Evolutionary conservation across 2,797 vertebrate species (phyloP).

Genomic region (Lophius americanus): DNA sequence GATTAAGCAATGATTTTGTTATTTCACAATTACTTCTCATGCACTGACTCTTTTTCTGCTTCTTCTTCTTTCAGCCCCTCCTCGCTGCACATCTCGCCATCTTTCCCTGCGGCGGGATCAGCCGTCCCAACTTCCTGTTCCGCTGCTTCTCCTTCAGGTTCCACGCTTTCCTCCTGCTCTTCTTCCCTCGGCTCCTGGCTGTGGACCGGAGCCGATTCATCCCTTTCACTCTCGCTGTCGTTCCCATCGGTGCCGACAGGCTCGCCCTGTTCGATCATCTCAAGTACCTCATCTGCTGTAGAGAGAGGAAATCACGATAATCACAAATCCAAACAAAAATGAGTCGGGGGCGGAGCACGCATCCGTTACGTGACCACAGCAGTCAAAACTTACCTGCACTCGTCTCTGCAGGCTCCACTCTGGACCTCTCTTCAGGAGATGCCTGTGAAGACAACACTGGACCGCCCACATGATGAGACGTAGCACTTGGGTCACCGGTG

Average conservation of each 20-base stretch:
- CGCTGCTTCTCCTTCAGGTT: constrained; percentile 42
- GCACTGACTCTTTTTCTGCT: constrained; percentile 44
- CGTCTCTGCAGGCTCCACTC: constrained; percentile 30
- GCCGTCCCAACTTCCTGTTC: constrained; percentile 19
- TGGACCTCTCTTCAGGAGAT: constrained; percentile 35
- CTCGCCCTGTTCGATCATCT: constrained; percentile 34
- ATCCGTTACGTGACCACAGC: neutral
- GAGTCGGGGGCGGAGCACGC: no score
- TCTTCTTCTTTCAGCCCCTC: constrained; percentile 42
- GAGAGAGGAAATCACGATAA: constrained; percentile 27
- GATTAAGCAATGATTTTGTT: constrained; percentile 36
- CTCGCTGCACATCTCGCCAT: constrained; percentile 8
- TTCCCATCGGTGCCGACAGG: constrained; percentile 15
- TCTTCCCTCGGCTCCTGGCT: constrained; percentile 33
- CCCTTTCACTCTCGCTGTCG: constrained; percentile 27
- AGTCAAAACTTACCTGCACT: constrained; percentile 40
- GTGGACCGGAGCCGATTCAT: constrained; percentile 28
- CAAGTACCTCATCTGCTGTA: constrained; percentile 32
- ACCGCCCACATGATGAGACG: constrained; percentile 39
- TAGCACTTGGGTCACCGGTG: constrained; percentile 44
- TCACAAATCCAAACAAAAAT: neutral
- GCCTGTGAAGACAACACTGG: constrained; percentile 41
- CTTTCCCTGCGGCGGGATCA: constrained; percentile 36
- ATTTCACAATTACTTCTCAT: constrained; percentile 55
- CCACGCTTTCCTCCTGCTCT: constrained; percentile 36